Evolutionary conservation across 1,140 invertebrate species (phyloP).

Genomic region (Pogonus chalceus): DNA sequence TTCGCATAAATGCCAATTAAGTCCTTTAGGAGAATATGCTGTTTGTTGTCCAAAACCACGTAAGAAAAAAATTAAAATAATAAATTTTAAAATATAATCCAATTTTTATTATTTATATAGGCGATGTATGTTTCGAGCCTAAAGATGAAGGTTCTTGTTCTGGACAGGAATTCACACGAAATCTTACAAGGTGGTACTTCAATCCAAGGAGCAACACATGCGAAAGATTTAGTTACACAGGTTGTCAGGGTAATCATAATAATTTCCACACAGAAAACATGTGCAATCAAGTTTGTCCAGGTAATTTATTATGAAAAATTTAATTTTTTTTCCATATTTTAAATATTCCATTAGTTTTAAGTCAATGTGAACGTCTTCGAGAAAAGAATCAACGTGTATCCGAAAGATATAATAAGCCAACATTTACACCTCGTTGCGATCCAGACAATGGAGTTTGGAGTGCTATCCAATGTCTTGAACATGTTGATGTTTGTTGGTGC

Average conservation of each 20-base stretch:
- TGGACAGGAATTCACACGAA: conserved; percentile 30
- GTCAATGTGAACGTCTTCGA: conserved; percentile 65
- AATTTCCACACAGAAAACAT: conserved; percentile 75
- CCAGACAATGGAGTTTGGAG: conserved; percentile 63
- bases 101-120: conserved; percentile 29
- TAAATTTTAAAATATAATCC: not conserved
- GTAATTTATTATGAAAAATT: conserved; percentile 28
- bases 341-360: conserved; percentile 45
- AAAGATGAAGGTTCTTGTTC: conserved; percentile 50
- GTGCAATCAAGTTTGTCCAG: conserved; percentile 73
- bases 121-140: conserved; percentile 73
- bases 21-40: conserved; percentile 65
- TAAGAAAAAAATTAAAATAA: conserved; percentile 30
- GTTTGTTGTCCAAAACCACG: conserved; percentile 77
- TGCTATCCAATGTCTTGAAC: conserved; percentile 67
- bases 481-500: conserved; percentile 76
- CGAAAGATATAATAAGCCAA: conserved; percentile 56
- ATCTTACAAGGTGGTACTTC: conserved; percentile 63
- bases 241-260: conserved; percentile 77
- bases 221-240: conserved; percentile 57
- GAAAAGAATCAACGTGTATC: conserved; percentile 64
- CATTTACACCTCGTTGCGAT: conserved; percentile 64
- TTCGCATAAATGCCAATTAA: conserved; percentile 72
- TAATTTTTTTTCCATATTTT: conserved; percentile 7
- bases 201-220: conserved; percentile 66